Evolutionary conservation across 53 echinoderm and acorn worm species (phyloP), one percentile per base, ranked within the genome.

Genomic region (Temnopleurus reevesii): DNA sequence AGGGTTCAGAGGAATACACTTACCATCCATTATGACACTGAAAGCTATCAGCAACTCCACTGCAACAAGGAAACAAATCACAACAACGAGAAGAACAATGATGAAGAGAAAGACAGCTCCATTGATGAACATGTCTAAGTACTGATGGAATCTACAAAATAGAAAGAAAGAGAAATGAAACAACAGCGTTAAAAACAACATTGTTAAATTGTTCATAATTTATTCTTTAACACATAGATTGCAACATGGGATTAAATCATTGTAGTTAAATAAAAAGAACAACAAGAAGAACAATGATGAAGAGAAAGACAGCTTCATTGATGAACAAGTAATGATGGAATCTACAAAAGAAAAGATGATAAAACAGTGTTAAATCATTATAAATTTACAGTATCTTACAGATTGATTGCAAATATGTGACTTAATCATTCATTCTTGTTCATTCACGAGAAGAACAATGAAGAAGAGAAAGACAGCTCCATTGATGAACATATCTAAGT

Each of bases 101-200:
- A 91, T 44, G 13, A 89, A 91, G 33, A 93, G 92, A 28, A 95
- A 92, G 1, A 92, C 91, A 24, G 91, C 86, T 59, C 93, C 90
- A 80, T 93, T 95, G 91, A 95, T 92, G 64, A 95, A 57, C 12
- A 66, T 86, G 53, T 95, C 92, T 28, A 95, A 86, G 85, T 92
- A 89, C 89, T 95, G 93, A 83, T 83, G 83, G 54, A 83, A 83
- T 83, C 83, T 83, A 35, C 17, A 56, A 31, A 0, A 27, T 13
- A 33, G 1, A 81, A 53, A 71, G 15, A 25, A 53, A 30, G 38
- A 30, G 10, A 55, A 36, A 35, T n/a, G 21, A 36, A 1, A 36
- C n/a, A n/a, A n/a, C n/a, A n/a, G n/a, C n/a, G n/a, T n/a, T n/a
- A n/a, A n/a, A n/a, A n/a, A n/a, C n/a, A n/a, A n/a, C n/a, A n/a